Percentiles rank a stretch among this genome's conserved stretches.
Evolutionary conservation across 2,888 invertebrate species (phyloP).

Genomic region (Xanthorhoe spadicearia): DNA sequence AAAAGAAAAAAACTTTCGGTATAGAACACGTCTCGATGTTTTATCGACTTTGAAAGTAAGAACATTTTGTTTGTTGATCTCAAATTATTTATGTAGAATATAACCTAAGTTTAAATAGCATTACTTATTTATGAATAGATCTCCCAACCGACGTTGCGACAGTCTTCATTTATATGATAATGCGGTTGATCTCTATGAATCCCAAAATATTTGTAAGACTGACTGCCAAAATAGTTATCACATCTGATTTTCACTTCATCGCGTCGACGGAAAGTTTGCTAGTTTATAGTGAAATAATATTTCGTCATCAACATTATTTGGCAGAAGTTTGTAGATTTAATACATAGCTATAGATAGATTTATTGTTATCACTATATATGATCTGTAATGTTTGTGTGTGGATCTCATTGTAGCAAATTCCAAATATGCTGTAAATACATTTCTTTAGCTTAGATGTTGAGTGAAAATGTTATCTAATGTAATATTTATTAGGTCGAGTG

Average conservation of each 20-base stretch:
- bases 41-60: conserved; percentile 51
- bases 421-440: conserved; percentile 52
- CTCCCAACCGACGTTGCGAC: conserved; percentile 27
- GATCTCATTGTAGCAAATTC: conserved; percentile 76
- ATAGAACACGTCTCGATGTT: conserved; percentile 34
- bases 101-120: conserved; percentile 63
- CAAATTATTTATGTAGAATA: conserved; percentile 80
- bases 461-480: conserved; percentile 73
- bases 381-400: conserved; percentile 58
- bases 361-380: conserved; percentile 35
- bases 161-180: conserved; percentile 47
- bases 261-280: conserved; percentile 28
- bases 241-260: conserved; percentile 18
- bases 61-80: conserved; percentile 73
- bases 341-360: conserved; percentile 24
- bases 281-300: conserved; percentile 25
- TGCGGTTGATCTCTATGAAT: conserved; percentile 71
- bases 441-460: conserved; percentile 51
- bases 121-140: conserved; percentile 68
- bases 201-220: conserved; percentile 71
- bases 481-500: conserved; percentile 81
- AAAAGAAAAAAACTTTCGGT: conserved; percentile 39
- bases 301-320: conserved; percentile 30
- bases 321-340: conserved; percentile 27
- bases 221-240: conserved; percentile 49